Conservation (phyloP, 2,113 vertebrate species). For the Amazona vittata region DNA sequence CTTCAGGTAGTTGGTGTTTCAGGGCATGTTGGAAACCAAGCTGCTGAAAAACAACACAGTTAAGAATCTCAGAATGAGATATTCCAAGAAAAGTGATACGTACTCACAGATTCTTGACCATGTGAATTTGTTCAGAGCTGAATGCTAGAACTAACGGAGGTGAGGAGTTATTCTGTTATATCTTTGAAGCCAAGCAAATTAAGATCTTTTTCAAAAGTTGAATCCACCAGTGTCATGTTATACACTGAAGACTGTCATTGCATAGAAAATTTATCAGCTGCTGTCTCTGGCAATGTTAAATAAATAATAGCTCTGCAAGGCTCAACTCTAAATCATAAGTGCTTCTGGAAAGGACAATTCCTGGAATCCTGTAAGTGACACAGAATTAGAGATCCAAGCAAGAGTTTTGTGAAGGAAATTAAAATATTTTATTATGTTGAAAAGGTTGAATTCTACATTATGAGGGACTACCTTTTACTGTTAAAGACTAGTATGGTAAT, state of each 20-base stretch:
- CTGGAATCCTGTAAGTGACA: neutral
- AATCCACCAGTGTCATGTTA: neutral
- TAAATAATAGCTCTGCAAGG: neutral
- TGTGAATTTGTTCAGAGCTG: neutral
- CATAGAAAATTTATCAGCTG: neutral
- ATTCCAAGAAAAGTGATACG: neutral
- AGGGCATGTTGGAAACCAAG: neutral
- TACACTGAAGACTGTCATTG: neutral
- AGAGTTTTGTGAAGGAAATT: neutral
- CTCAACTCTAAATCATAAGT: neutral
- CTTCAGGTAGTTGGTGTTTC: neutral
- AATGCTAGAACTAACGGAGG: neutral
- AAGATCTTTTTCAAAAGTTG: neutral
- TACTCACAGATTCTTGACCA: neutral
- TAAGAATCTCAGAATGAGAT: neutral
- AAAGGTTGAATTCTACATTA: neutral
- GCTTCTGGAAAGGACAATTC: neutral
- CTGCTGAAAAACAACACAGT: neutral
- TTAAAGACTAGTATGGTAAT: neutral
- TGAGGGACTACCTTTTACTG: neutral
- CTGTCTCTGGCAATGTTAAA: neutral
- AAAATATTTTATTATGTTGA: slow-evolving; percentile 20
- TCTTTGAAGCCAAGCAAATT: neutral
- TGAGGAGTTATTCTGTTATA: neutral
- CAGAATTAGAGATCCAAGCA: neutral